These are phyloP conservation scores for Conus ventricosus DNA, from an alignment of 1,140 invertebrate species.

Conservation along the genomic window DNA sequence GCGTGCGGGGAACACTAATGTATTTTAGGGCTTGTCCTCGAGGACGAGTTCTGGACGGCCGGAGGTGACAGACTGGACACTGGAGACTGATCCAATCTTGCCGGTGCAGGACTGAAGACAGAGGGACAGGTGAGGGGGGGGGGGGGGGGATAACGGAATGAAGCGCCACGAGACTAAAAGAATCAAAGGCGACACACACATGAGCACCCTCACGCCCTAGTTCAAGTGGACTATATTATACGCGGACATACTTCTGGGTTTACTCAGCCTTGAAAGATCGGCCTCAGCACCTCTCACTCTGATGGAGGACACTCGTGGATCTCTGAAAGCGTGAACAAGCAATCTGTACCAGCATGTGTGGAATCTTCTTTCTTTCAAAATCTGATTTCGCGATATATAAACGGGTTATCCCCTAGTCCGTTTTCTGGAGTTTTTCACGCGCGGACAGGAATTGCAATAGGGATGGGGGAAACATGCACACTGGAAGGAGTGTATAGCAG, in stretches of 20 bases:
- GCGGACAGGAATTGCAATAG: background rate
- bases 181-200: background rate
- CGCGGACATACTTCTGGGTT: background rate
- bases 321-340: too few species aligned
- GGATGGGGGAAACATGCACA: background rate
- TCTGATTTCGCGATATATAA: background rate
- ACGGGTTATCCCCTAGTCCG: background rate
- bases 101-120: background rate
- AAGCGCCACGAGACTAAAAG: background rate
- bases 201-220: background rate
- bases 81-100: background rate
- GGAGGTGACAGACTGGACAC: background rate
- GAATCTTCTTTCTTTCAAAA: too few species aligned
- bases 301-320: too few species aligned
- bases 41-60: background rate
- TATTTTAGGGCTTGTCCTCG: background rate
- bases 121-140: background rate
- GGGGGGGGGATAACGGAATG: background rate
- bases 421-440: background rate
- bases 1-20: background rate
- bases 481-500: background rate
- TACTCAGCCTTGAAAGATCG: too few species aligned
- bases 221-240: background rate
- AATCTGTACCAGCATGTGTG: too few species aligned
- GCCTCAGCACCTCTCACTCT: too few species aligned